Percentiles rank a stretch among this genome's conserved stretches.
Conservation (phyloP, 2,113 vertebrate genomes). For the Limnothrissa miodon region DNA sequence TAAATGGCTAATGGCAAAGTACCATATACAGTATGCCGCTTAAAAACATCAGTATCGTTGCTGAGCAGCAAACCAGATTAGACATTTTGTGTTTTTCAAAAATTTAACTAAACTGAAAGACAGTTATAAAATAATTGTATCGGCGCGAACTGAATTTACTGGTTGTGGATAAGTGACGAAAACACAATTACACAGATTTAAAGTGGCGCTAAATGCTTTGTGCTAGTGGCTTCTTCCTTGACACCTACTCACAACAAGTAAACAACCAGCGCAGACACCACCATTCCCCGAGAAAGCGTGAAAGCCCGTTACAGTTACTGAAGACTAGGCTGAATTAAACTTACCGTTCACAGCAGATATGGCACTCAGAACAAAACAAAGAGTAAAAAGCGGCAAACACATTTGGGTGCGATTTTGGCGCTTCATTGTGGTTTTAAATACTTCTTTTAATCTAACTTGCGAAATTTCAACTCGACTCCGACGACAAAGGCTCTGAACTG, state of each 20-base stretch:
- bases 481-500: background rate
- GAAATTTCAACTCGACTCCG: background rate
- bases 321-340: slow-evolving; percentile 35
- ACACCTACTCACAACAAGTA: slow-evolving; percentile 19
- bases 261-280: slow-evolving; percentile 2
- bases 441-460: background rate
- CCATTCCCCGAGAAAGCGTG: slow-evolving; percentile 10
- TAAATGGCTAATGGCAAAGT: background rate
- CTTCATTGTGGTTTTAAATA: slow-evolving; percentile 54
- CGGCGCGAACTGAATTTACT: background rate
- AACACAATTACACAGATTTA: background rate
- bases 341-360: slow-evolving; percentile 58
- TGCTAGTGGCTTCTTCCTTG: background rate
- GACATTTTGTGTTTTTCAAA: background rate
- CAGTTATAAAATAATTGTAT: background rate
- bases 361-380: slow-evolving; percentile 48
- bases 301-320: background rate
- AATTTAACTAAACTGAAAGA: background rate
- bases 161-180: background rate
- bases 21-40: no score
- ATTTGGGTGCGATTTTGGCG: slow-evolving; percentile 30
- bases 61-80: background rate
- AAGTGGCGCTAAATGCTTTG: background rate
- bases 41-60: background rate
- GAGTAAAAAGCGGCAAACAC: slow-evolving; percentile 54